Percentiles rank a stretch among this genome's conserved stretches.
Evolutionary conservation across 1,140 invertebrate species (phyloP).

Genomic region (roundworm (Caenorhabditis elegans)): DNA sequence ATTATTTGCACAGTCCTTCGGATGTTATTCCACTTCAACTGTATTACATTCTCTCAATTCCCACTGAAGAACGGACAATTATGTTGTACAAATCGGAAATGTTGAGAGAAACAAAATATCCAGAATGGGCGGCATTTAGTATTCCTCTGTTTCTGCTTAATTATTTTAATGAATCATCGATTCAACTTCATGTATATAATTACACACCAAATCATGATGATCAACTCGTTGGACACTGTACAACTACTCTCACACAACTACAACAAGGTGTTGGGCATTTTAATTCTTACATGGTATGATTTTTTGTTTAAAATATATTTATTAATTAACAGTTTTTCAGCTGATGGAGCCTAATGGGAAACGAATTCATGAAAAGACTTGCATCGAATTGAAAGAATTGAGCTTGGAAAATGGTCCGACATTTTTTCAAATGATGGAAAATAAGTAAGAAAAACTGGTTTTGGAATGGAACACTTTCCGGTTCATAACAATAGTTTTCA

Average conservation of each 20-base stretch:
- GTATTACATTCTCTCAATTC: background rate
- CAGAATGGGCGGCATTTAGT: background rate
- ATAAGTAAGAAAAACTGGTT: background rate
- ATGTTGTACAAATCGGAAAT: constrained; percentile 16
- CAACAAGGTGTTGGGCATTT: constrained; percentile 1
- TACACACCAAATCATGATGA: constrained; percentile 25
- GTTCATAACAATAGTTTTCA: too few species aligned
- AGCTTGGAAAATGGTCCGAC: background rate
- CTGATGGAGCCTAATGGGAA: background rate
- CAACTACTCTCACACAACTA: background rate
- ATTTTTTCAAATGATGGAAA: background rate
- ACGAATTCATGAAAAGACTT: background rate
- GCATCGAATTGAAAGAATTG: background rate
- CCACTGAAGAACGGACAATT: background rate
- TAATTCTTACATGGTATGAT: background rate
- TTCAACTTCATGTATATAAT: constrained; percentile 12
- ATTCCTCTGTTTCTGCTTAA: background rate
- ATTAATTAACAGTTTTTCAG: background rate
- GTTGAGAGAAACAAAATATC: background rate
- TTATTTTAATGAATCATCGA: constrained; percentile 4
- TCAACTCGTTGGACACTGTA: background rate
- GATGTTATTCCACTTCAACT: background rate
- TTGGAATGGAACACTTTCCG: too few species aligned
- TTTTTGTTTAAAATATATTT: background rate
- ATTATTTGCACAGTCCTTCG: background rate